Evolutionary conservation across 2,888 invertebrate genomes (phyloP).

Genomic region (Chaetoderma sp.): DNA sequence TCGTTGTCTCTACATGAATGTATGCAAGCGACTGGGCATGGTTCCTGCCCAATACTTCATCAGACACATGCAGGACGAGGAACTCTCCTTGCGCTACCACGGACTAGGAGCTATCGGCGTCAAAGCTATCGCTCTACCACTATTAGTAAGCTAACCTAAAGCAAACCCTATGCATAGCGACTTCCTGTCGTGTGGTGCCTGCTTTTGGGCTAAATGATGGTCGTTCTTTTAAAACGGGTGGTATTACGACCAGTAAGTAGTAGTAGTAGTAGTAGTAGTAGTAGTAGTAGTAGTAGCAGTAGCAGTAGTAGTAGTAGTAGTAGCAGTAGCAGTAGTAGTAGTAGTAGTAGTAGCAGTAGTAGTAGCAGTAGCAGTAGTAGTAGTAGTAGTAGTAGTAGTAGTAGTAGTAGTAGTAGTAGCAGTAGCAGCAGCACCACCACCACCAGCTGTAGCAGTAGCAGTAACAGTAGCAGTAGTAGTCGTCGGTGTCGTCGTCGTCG

Average conservation of each 20-base stretch:
- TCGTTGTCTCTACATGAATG: conserved; percentile 41
- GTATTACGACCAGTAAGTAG: no score
- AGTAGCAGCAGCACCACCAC: no score
- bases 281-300: conserved; percentile 13
- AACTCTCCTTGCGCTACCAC: conserved; percentile 53
- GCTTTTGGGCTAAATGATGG: not conserved
- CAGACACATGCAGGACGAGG: conserved; percentile 47
- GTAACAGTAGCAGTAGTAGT: no score
- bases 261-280: no score
- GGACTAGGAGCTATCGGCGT: conserved; percentile 57
- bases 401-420: no score
- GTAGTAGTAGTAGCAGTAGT: no score
- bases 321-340: not conserved
- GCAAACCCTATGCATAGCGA: no score
- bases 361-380: no score
- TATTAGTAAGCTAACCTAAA: conserved; percentile 54
- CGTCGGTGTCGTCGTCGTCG: no score
- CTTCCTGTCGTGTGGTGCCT: no score
- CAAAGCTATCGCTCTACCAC: conserved; percentile 53
- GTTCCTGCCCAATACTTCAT: conserved; percentile 58
- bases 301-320: conserved; percentile 13
- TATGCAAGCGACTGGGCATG: conserved; percentile 45
- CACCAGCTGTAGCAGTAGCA: no score
- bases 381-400: no score
- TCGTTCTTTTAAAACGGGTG: not conserved